Conservation (phyloP, 2,113 vertebrate species). For the Tetrax tetrax region DNA sequence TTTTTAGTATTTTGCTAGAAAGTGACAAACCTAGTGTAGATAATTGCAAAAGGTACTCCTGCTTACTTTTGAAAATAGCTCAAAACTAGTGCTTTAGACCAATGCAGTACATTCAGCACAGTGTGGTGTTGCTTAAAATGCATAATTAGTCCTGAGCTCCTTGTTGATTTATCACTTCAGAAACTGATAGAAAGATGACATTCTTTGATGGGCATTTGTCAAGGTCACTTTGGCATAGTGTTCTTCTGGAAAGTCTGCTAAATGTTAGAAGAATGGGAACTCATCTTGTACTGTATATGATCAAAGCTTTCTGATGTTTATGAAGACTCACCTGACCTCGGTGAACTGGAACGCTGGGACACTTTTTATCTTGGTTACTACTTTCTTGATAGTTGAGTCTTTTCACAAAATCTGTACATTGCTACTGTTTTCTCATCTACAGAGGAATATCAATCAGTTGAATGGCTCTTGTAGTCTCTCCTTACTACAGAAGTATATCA, state of each 20-base stretch:
- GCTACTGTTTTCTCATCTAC: neutral
- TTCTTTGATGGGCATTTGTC: neutral
- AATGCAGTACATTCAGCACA: neutral
- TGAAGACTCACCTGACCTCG: neutral
- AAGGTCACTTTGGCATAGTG: neutral
- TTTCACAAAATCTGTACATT: neutral
- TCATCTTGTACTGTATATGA: neutral
- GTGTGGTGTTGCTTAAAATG: neutral
- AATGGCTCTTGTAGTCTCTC: neutral
- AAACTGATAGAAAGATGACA: neutral
- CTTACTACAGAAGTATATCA: neutral
- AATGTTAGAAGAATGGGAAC: neutral
- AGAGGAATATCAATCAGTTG: neutral
- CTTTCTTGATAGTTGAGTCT: neutral
- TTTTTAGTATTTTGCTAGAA: neutral
- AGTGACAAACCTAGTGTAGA: neutral
- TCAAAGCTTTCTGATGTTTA: neutral
- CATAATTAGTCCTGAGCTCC: rapidly evolving
- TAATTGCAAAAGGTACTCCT: neutral
- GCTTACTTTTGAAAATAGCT: neutral
- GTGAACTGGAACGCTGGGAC: neutral
- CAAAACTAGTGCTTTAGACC: neutral
- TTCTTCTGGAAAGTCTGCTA: neutral
- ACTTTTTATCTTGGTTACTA: neutral
- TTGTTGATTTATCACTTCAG: neutral